Evolutionary conservation across 2,797 vertebrate genomes (phyloP).

Genomic region (Eidolon dupreanum): DNA sequence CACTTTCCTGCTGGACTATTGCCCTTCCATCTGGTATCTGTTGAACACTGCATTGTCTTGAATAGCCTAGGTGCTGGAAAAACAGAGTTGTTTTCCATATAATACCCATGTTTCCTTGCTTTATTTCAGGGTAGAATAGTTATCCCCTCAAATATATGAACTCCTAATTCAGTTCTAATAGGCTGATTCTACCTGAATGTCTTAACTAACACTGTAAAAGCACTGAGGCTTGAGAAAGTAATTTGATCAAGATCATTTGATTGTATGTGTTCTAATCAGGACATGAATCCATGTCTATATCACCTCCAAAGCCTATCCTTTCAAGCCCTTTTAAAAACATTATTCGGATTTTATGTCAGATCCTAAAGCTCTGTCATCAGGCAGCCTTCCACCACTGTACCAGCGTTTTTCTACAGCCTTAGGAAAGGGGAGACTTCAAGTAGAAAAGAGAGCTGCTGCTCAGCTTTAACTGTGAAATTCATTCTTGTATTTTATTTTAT

Average conservation of each 20-base stretch:
- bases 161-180: neutral
- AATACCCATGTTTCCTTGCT: neutral
- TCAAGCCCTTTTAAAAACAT: neutral
- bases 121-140: neutral
- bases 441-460: neutral
- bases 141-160: neutral
- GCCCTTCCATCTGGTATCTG: neutral
- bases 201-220: neutral
- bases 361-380: neutral
- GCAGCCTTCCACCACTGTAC: neutral
- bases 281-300: neutral
- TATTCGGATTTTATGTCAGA: constrained; percentile 29
- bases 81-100: neutral
- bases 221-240: neutral
- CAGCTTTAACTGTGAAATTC: neutral
- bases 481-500: neutral
- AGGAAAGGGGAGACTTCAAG: neutral
- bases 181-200: neutral
- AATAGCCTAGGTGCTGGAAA: neutral
- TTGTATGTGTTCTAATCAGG: neutral
- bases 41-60: neutral
- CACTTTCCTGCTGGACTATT: neutral
- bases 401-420: neutral
- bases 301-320: neutral
- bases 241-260: neutral